Conservation (phyloP, 2,797 vertebrate genomes). For the Scleropages formosus region DNA sequence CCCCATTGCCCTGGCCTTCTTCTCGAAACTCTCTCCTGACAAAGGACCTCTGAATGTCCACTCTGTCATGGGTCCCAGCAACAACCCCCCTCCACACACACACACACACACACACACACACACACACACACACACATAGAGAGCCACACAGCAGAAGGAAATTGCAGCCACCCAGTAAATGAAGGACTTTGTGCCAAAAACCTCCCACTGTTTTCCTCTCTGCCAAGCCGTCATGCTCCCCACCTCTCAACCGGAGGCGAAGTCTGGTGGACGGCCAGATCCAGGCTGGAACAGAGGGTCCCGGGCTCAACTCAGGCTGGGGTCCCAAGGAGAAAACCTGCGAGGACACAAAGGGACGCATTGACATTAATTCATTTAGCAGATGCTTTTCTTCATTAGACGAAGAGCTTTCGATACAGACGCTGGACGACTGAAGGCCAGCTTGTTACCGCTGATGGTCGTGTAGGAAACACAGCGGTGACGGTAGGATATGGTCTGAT, state of each 20-base stretch:
- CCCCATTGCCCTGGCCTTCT: background rate
- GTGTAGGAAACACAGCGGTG: too few species aligned
- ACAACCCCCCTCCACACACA: background rate
- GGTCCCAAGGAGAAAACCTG: constrained; percentile 1
- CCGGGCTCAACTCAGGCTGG: background rate
- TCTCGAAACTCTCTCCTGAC: background rate
- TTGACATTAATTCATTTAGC: too few species aligned
- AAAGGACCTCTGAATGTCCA: background rate
- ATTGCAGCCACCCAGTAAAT: constrained; percentile 19
- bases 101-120: too few species aligned
- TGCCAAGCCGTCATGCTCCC: constrained; percentile 2
- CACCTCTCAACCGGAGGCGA: too few species aligned
- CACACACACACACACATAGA: too few species aligned
- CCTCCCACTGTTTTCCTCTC: constrained; percentile 1
- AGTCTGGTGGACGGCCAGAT: background rate
- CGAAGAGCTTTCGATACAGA: too few species aligned
- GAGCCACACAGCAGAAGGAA: background rate
- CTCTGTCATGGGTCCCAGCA: background rate
- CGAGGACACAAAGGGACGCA: background rate
- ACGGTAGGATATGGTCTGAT: too few species aligned
- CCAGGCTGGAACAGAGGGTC: background rate
- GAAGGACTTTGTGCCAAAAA: constrained; percentile 18
- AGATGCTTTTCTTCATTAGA: too few species aligned
- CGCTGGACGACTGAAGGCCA: too few species aligned
- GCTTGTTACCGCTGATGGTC: too few species aligned